Evolutionary conservation across 2,797 vertebrate genomes (phyloP).

Genomic region (Sebastes elongatus): DNA sequence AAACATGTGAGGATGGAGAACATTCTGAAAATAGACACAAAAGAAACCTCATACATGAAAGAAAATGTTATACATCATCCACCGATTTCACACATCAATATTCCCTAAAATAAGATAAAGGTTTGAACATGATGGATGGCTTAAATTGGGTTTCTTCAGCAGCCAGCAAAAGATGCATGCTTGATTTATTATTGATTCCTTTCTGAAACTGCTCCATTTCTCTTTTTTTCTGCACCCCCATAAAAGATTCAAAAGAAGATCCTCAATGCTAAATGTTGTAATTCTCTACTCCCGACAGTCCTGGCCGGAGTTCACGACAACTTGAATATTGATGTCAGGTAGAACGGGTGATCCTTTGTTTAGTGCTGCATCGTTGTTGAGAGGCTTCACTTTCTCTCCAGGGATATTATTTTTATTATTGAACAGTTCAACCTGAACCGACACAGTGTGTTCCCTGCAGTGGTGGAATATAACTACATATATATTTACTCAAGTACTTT

Average conservation of each 20-base stretch:
- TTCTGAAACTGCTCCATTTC: conserved; percentile 53
- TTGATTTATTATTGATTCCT: conserved; percentile 75
- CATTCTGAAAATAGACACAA: neutral
- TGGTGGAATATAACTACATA: neutral
- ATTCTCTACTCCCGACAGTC: conserved; percentile 19
- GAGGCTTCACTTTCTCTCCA: neutral
- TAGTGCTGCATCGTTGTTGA: neutral
- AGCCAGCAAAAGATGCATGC: conserved; percentile 44
- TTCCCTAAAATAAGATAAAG: conserved; percentile 16
- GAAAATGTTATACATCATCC: conserved; percentile 5
- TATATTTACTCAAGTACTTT: neutral
- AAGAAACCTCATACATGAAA: neutral
- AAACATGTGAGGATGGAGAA: neutral
- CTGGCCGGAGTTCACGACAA: conserved; percentile 9
- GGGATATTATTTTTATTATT: neutral
- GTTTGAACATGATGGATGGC: conserved; percentile 47
- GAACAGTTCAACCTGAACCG: neutral
- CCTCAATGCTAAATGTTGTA: conserved; percentile 48
- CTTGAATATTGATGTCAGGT: conserved; percentile 57
- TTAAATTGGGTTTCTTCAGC: conserved; percentile 45
- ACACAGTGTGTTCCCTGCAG: neutral
- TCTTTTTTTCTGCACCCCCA: conserved; percentile 20
- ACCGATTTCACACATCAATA: conserved; percentile 2
- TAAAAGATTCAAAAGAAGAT: conserved; percentile 69
- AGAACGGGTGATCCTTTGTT: conserved; percentile 13